Evolutionary conservation across 1,140 invertebrate genomes (phyloP).

Genomic region (Rhyzopertha dominica): DNA sequence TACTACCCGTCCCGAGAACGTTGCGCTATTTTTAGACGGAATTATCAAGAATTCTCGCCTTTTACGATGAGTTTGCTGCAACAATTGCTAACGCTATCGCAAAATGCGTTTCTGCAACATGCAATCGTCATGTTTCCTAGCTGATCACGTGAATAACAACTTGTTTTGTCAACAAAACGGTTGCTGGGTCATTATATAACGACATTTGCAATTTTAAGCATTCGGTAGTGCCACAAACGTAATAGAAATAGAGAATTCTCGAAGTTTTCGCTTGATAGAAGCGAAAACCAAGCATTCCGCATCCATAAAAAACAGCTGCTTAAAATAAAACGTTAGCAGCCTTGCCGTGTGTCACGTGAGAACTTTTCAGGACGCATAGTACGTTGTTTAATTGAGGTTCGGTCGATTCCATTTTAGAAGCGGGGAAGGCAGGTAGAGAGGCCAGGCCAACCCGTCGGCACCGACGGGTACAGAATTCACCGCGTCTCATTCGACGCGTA

Average conservation of each 20-base stretch:
- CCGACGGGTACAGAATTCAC: conserved; percentile 12
- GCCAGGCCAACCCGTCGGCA: neutral
- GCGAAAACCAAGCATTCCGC: too few species aligned
- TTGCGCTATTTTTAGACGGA: conserved; percentile 3
- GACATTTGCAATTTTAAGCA: too few species aligned
- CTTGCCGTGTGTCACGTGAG: conserved; percentile 22
- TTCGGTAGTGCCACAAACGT: too few species aligned
- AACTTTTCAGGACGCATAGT: conserved; percentile 39
- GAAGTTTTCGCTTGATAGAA: too few species aligned
- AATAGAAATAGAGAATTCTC: too few species aligned
- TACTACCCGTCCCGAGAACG: conserved; percentile 38
- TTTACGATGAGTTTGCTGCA: neutral
- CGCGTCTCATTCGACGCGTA: neutral
- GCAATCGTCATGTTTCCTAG: too few species aligned
- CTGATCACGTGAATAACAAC: too few species aligned
- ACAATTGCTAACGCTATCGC: neutral
- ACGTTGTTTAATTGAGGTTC: conserved; percentile 39
- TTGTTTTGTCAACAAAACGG: too few species aligned
- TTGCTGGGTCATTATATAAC: too few species aligned
- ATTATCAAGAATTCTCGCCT: neutral
- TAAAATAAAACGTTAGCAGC: too few species aligned
- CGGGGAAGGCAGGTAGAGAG: conserved; percentile 20
- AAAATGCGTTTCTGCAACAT: too few species aligned
- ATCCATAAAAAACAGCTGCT: too few species aligned
- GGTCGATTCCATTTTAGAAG: conserved; percentile 34